These are phyloP conservation scores for Pristionchus mayeri DNA, from an alignment of 2,888 invertebrate genomes.

Conservation along the genomic window DNA sequence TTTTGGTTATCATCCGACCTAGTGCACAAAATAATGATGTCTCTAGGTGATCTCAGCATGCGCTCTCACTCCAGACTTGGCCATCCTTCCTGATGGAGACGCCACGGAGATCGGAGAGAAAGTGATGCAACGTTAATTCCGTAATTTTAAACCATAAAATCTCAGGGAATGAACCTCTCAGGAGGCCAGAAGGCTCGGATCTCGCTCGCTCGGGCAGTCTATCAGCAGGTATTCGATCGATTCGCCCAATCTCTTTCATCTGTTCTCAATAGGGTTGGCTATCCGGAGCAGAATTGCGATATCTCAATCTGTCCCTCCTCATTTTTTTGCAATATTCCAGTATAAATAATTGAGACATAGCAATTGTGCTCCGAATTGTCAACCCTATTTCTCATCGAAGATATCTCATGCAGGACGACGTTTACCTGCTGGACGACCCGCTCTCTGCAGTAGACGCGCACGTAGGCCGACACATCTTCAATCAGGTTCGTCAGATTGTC, in stretches of 20 bases:
- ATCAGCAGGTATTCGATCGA: too few relatives aligned
- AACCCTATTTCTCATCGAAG: too few relatives aligned
- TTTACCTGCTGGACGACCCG: conserved; percentile 95
- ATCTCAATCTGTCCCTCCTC: too few relatives aligned
- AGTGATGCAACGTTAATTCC: conserved; percentile 75
- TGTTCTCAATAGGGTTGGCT: too few relatives aligned
- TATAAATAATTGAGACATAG: too few relatives aligned
- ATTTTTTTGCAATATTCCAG: too few relatives aligned
- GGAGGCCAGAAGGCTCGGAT: conserved; percentile 93
- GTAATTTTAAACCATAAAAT: too few relatives aligned
- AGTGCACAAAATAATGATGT: conserved; percentile 69
- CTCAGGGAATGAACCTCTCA: conserved; percentile 88
- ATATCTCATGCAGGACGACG: too few relatives aligned
- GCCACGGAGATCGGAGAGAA: conserved; percentile 98
- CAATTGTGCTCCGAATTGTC: not conserved
- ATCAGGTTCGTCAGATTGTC: conserved; percentile 59
- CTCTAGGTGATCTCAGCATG: conserved; percentile 90
- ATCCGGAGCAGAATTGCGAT: too few relatives aligned
- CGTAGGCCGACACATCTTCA: conserved; percentile 96
- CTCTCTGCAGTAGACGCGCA: conserved; percentile 94
- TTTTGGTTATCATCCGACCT: not conserved
- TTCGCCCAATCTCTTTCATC: too few relatives aligned
- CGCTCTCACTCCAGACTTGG: conserved; percentile 91
- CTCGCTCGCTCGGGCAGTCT: conserved; percentile 81
- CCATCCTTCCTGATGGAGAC: conserved; percentile 91